Conservation (phyloP, 2,113 vertebrate species). For the Amphilophus citrinellus region DNA sequence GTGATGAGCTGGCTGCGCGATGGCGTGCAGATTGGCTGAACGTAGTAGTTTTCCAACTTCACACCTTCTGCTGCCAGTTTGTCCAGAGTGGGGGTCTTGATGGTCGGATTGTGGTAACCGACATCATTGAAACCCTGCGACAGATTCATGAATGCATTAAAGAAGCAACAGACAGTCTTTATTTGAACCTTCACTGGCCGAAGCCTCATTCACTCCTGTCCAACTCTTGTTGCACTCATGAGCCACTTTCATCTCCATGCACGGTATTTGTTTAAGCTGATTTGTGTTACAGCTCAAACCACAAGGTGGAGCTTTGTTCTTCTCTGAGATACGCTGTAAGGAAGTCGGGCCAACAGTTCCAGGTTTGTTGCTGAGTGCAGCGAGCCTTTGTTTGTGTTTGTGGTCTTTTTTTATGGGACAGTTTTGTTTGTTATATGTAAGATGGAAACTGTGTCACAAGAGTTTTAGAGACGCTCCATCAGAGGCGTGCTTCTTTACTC, state of each 20-base stretch:
- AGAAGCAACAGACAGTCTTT: no score
- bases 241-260: no score
- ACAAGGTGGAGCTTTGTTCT: neutral
- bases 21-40: slow-evolving; percentile 97
- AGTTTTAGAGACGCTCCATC: neutral
- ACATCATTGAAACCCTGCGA: slow-evolving; percentile 90
- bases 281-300: neutral
- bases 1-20: slow-evolving; percentile 96
- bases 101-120: slow-evolving; percentile 93
- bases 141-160: neutral
- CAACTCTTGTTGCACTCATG: no score
- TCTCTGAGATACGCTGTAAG: neutral
- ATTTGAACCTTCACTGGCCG: neutral
- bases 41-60: slow-evolving; percentile 97
- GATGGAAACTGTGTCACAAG: neutral
- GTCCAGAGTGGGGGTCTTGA: slow-evolving; percentile 93
- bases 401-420: neutral
- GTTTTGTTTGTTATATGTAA: neutral
- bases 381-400: neutral
- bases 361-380: neutral
- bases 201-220: neutral
- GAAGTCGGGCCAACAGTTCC: neutral
- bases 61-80: slow-evolving; percentile 93
- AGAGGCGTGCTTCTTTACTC: neutral
- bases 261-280: no score